A percentile compares a stretch with the other conserved stretches of the same genome.
These are phyloP conservation scores for Zootermopsis nevadensis DNA, from an alignment of 2,888 invertebrate genomes.

Conservation along the genomic window DNA sequence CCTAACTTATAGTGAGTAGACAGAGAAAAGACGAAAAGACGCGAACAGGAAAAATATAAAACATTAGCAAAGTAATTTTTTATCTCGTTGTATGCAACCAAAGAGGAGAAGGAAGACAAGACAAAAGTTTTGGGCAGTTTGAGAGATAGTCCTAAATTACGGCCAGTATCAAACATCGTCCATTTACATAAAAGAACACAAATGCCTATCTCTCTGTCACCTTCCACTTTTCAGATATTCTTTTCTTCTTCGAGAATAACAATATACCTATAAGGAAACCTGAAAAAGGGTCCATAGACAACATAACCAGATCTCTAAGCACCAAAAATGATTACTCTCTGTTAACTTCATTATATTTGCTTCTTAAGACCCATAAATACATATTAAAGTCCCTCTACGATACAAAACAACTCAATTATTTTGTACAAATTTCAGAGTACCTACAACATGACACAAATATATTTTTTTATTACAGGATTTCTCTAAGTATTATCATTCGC, in stretches of 20 bases:
- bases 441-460: too few species aligned
- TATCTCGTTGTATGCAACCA: not conserved
- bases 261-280: not conserved
- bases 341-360: too few species aligned
- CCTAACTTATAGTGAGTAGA: not conserved
- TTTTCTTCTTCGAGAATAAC: not conserved
- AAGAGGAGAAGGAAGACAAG: not conserved
- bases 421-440: too few species aligned
- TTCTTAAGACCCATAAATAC: too few species aligned
- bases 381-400: too few species aligned
- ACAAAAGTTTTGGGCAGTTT: too few species aligned
- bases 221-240: not conserved
- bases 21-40: not conserved
- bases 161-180: not conserved
- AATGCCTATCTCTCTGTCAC: not conserved
- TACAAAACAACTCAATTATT: too few species aligned
- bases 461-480: too few species aligned
- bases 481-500: too few species aligned
- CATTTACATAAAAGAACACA: not conserved
- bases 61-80: not conserved
- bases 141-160: not conserved
- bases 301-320: too few species aligned
- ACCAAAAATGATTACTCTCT: too few species aligned
- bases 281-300: not conserved
- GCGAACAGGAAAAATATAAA: not conserved